Evolutionary conservation across 2,113 vertebrate genomes (phyloP), one percentile per base, ranked within the genome.

Genomic region (Serinus canaria): DNA sequence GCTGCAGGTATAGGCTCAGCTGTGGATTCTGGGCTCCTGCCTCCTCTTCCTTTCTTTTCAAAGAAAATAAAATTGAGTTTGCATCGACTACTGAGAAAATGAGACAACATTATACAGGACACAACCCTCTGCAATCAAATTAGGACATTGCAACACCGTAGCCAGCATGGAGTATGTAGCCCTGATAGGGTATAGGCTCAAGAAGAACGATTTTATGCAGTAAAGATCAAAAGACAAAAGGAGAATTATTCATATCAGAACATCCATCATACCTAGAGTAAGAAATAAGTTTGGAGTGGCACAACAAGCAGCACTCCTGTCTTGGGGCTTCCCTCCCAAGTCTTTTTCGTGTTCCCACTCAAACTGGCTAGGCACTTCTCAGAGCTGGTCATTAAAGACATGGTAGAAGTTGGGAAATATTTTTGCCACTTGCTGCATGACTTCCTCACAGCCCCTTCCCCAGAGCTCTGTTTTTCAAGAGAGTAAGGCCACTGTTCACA

Each of bases 41-140:
- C 85, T 81, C 59, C 44, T 43, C 39, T 63, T 83, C 20, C 43
- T 47, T 84, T 93, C 55, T 91, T 96, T 92, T 73, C 43, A 87
- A 91, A 96, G 55, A 81, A 95, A 91, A 87, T 31, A 89, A 89
- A 96, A 96, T 79, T 33, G 19, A 75, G 75, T 97, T 97, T 97
- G 78, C 62, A 97, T 97, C 0, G 95, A 97, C 95, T 93, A 52
- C 89, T 53, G 77, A 93, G 95, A 93, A 96, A 94, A 96, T 6
- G 35, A 96, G 87, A 85, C 83, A 95, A 84, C 86, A 67, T 96
- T 93, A 96, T 92, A 94, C 73, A 73, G 92, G 95, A 96, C 91
- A 89, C 37, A 77, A 97, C 91, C 95, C 90, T 91, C 67, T 3
- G 11, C 87, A 97, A 97, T 97, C 94, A 78, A 89, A 97, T 97